Conservation (phyloP, 2,888 invertebrate genomes). For the Ochropleura leucogaster region DNA sequence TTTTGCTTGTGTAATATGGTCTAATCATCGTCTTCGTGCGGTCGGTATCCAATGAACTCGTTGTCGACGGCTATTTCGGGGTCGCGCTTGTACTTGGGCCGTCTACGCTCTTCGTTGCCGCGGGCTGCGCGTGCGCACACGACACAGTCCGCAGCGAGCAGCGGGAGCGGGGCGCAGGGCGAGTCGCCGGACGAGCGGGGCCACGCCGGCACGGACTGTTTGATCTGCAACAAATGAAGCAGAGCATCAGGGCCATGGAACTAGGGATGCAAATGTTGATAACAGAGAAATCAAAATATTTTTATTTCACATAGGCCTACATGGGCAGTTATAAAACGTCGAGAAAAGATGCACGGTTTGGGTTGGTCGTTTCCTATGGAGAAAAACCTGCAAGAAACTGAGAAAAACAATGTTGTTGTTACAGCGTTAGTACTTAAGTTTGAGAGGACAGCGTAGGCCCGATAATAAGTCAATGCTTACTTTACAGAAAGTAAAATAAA, state of each 20-base stretch:
- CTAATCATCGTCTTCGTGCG: constrained; percentile 40
- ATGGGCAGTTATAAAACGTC: too few relatives aligned
- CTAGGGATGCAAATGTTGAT: background rate
- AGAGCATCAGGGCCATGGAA: background rate
- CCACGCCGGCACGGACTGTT: constrained; percentile 29
- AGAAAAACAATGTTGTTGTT: too few relatives aligned
- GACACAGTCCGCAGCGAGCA: constrained; percentile 25
- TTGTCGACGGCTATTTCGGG: constrained; percentile 72
- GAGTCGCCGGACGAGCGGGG: constrained; percentile 37
- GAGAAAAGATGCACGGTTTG: too few relatives aligned
- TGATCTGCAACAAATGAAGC: constrained; percentile 51
- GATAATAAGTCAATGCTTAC: too few relatives aligned
- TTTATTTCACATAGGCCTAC: too few relatives aligned
- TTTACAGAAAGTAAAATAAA: too few relatives aligned
- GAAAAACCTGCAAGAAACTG: too few relatives aligned
- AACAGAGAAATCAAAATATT: background rate
- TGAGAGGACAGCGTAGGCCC: too few relatives aligned
- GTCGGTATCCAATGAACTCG: constrained; percentile 53
- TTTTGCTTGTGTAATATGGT: background rate
- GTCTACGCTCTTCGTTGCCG: constrained; percentile 20
- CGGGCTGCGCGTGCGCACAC: constrained; percentile 28
- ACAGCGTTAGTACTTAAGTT: too few relatives aligned
- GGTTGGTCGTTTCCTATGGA: too few relatives aligned
- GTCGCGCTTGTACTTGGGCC: constrained; percentile 79
- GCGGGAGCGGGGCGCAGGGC: constrained; percentile 14